Percentiles rank a stretch among this genome's conserved stretches.
Evolutionary conservation across 1,140 invertebrate species (phyloP).

Genomic region (Tyrophagus putrescentiae): DNA sequence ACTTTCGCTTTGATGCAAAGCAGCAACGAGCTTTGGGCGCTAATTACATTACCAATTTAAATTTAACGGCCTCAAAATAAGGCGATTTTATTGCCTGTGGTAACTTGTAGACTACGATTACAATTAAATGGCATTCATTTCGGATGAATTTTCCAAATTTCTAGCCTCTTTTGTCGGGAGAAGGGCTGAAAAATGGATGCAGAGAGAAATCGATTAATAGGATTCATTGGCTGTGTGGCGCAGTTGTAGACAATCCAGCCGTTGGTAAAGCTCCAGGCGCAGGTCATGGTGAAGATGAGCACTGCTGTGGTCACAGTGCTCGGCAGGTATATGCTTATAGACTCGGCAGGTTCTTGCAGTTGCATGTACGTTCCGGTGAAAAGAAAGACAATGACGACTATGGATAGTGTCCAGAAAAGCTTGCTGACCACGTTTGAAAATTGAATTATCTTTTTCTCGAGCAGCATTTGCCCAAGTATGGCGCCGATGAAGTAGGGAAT

Average conservation of each 20-base stretch:
- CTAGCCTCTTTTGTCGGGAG: too few relatives aligned
- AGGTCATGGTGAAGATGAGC: neutral
- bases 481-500: constrained; percentile 12
- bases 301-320: neutral
- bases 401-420: neutral
- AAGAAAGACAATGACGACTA: neutral
- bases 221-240: neutral
- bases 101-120: constrained; percentile 5
- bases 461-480: neutral
- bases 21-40: too few relatives aligned
- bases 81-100: neutral
- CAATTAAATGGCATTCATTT: too few relatives aligned
- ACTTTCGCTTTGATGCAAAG: too few relatives aligned
- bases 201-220: neutral
- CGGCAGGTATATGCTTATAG: neutral
- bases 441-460: neutral
- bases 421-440: neutral
- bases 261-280: neutral
- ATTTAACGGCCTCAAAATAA: too few relatives aligned
- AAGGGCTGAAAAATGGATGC: constrained; percentile 14
- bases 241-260: constrained; percentile 16
- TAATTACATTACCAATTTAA: too few relatives aligned
- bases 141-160: too few relatives aligned
- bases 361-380: neutral
- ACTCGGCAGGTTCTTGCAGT: neutral